Evolutionary conservation across 2,797 vertebrate genomes (phyloP).

Genomic region (Coilia nasus): DNA sequence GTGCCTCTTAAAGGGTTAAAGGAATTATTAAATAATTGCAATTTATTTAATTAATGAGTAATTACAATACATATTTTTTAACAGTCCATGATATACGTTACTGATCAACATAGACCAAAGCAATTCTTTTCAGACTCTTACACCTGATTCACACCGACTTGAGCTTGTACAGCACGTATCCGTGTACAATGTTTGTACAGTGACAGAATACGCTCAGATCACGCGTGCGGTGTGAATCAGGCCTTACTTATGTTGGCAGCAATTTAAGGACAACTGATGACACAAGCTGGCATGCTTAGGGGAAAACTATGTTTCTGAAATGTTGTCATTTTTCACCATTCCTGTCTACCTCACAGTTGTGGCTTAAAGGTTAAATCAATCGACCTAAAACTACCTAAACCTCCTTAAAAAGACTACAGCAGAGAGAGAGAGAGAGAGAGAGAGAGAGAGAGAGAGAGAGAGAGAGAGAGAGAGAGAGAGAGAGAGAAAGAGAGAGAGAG

Average conservation of each 20-base stretch:
- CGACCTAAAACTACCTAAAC: background rate
- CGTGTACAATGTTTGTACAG: too few species aligned
- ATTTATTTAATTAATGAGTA: background rate
- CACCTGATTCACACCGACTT: too few species aligned
- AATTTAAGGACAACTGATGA: background rate
- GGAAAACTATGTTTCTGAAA: background rate
- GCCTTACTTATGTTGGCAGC: background rate
- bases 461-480: background rate
- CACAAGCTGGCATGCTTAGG: background rate
- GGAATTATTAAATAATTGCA: background rate
- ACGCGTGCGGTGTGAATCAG: too few species aligned
- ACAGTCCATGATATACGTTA: background rate
- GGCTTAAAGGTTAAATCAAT: background rate
- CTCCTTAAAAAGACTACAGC: background rate
- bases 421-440: background rate
- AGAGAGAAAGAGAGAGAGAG: constrained; percentile 35
- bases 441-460: background rate
- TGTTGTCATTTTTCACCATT: background rate
- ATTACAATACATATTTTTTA: background rate
- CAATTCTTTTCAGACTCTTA: too few species aligned
- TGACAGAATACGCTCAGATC: too few species aligned
- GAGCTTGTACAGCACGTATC: too few species aligned
- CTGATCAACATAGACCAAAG: background rate
- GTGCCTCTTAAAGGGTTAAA: too few species aligned
- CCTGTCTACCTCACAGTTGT: background rate